Conservation (phyloP, 2,113 vertebrate genomes). For the Pipra filicauda region DNA sequence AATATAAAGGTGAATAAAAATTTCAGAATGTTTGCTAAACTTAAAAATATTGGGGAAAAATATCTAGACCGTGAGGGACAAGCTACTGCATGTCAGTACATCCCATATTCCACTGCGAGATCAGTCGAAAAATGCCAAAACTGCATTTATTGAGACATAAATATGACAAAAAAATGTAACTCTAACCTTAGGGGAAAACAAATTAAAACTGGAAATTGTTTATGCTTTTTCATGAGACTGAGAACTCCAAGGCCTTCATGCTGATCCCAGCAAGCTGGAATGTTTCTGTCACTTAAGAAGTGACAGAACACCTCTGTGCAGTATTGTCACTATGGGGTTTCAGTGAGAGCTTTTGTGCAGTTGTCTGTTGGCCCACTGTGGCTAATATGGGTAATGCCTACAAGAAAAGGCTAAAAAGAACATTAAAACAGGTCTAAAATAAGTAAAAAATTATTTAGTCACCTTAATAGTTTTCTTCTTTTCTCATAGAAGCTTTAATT, state of each 20-base stretch:
- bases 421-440: background rate
- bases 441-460: background rate
- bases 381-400: background rate
- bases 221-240: background rate
- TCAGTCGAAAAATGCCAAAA: background rate
- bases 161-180: fast-evolving
- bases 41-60: background rate
- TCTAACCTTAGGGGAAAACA: background rate
- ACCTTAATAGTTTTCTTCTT: background rate
- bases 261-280: background rate
- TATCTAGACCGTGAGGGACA: background rate
- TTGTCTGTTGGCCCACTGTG: background rate
- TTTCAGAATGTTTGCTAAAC: background rate
- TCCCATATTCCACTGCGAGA: background rate
- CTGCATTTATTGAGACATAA: background rate
- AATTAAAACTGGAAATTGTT: background rate
- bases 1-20: background rate
- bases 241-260: background rate
- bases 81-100: background rate
- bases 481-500: background rate
- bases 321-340: fast-evolving
- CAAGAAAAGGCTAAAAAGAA: background rate
- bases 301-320: background rate
- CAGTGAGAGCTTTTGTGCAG: background rate
- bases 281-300: background rate